Evolutionary conservation across 2,888 invertebrate species (phyloP), one percentile per base, ranked within the genome.

Genomic region (Sphaeridia pumilis): DNA sequence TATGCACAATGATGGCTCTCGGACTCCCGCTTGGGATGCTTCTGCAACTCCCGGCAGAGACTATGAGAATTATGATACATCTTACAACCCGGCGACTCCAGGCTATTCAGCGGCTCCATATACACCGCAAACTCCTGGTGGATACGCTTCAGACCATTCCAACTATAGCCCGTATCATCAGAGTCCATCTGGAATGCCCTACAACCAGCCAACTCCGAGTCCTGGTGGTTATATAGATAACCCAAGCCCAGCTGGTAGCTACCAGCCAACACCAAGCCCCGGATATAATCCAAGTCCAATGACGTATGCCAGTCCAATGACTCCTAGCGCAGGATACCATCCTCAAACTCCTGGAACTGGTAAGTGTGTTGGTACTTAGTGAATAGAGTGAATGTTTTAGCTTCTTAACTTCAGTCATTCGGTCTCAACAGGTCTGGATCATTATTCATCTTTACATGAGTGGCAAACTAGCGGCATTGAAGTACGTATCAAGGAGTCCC

Each of bases 11-110:
- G 89, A 90, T 52, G 85, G 88, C 36, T 84, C 88, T 49, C 87
- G 87, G 77, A 95, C 95, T 25, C 95, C 95, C 1, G 87, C 87
- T 20, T 95, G 95, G 94, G 94, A 97, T 76, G 78, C 82, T 1
- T 82, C 88, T 1, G 86, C 86, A 67, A 94, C 94, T 22, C 92
- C 89, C 25, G 86, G 87, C 31, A 75, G 87, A 45, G 74, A 74
- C 55, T 77, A 83, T 66, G n/a, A n/a, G n/a, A 56, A 55, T 45
- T 54, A 50, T 22, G 61, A 57, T 36, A 58, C 58, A 21, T 52
- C 79, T 3, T 84, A 83, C 70, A 81, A 79, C 67, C 78, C 80
- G 58, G 79, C 59, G 3, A 65, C 63, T 24, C 62, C 65, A 36
- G 57, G 57, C 4, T 58, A 59, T 42, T 57, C 64, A 3, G 58